A percentile compares a stretch with the other conserved stretches of the same genome.
Conservation (phyloP, 1,140 invertebrate species). For the Brachionus plicatilis region DNA sequence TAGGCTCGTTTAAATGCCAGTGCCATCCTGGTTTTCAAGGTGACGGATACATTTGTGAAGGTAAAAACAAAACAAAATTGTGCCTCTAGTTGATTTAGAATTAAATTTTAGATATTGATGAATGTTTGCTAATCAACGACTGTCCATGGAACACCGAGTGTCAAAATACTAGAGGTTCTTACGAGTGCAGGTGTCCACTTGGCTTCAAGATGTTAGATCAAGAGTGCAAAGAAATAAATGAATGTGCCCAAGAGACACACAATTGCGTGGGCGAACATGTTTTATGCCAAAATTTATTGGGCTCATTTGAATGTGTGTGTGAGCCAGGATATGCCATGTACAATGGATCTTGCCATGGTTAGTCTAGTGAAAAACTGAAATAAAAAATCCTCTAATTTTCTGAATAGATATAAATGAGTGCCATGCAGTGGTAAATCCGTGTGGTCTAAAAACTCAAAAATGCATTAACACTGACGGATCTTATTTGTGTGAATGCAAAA, state of each 20-base stretch:
- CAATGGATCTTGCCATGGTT: slow-evolving; percentile 12
- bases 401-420: slow-evolving; percentile 21
- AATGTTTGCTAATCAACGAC: neutral
- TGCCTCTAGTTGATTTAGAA: neutral
- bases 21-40: slow-evolving; percentile 43
- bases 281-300: slow-evolving; percentile 21
- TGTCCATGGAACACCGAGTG: neutral
- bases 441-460: neutral
- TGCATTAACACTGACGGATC: slow-evolving; percentile 3
- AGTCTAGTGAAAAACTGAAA: neutral
- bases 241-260: slow-evolving; percentile 1
- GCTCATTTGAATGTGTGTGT: slow-evolving; percentile 32
- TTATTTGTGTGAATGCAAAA: slow-evolving; percentile 8
- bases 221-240: slow-evolving; percentile 33
- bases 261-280: neutral
- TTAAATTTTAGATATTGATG: slow-evolving; percentile 37
- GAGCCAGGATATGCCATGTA: neutral
- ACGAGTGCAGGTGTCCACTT: neutral
- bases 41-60: slow-evolving; percentile 42
- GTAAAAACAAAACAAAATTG: neutral
- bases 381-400: neutral
- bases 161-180: slow-evolving; percentile 33
- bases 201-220: neutral
- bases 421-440: neutral
- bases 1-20: slow-evolving; percentile 31